phyloP scores from a whole-genome alignment of 2,888 invertebrate species.

The Spilarctia lutea region DNA sequence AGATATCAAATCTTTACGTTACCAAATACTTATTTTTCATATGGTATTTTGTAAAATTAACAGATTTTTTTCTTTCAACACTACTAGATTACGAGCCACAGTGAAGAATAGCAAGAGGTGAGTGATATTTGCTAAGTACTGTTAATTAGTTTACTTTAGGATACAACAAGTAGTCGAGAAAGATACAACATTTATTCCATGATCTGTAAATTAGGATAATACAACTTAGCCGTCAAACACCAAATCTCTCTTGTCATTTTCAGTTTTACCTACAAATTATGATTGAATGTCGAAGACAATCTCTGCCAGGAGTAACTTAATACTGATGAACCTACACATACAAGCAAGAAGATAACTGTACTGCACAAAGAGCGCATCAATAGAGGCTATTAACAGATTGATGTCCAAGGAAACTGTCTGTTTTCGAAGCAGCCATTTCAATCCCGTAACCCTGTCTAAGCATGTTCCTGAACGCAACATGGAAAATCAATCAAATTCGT shows the following conservation, averaged over 20 bases:
- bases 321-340: background rate
- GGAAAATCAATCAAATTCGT: conserved; percentile 50
- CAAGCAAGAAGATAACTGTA: background rate
- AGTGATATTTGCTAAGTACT: too few species aligned
- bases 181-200: background rate
- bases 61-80: too few species aligned
- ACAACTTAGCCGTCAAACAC: background rate
- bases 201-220: background rate
- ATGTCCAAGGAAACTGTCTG: background rate
- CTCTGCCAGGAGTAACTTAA: background rate
- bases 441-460: conserved; percentile 34
- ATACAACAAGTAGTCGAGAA: background rate
- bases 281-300: too few species aligned
- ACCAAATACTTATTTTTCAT: too few species aligned
- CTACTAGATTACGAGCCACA: too few species aligned
- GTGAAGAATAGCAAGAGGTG: too few species aligned
- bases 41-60: background rate
- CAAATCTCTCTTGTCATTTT: background rate
- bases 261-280: background rate
- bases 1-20: too few species aligned
- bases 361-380: background rate
- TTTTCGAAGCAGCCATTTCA: conserved; percentile 19
- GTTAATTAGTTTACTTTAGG: too few species aligned
- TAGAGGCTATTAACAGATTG: background rate
- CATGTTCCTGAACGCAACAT: conserved; percentile 43